phyloP scores from a whole-genome alignment of 2,888 invertebrate species.

The Epinotia nisella region DNA sequence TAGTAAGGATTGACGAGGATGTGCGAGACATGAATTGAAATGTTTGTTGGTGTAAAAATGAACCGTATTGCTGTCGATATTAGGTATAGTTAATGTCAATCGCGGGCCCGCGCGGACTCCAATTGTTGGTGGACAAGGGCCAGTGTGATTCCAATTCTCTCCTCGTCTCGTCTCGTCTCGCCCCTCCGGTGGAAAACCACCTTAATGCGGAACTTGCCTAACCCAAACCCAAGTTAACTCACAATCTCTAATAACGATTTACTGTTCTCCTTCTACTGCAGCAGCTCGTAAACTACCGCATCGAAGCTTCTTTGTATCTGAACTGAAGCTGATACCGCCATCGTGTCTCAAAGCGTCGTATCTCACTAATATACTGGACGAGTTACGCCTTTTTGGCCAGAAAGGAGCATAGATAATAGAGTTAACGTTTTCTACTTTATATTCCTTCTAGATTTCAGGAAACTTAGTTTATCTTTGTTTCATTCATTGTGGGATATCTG shows the following conservation, averaged over 20 bases:
- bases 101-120: too few species aligned
- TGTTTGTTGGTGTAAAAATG: too few species aligned
- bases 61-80: too few species aligned
- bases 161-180: too few species aligned
- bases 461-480: constrained; percentile 16
- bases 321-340: not conserved
- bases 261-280: not conserved
- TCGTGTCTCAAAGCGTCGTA: not conserved
- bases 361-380: not conserved
- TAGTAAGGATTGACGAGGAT: too few species aligned
- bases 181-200: too few species aligned
- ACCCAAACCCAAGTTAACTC: too few species aligned
- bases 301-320: constrained; percentile 9
- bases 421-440: constrained; percentile 20
- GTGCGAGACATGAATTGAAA: too few species aligned
- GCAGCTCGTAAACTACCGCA: constrained; percentile 16
- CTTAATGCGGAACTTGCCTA: too few species aligned
- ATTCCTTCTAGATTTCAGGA: constrained; percentile 18
- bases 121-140: too few species aligned
- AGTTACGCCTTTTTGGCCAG: not conserved
- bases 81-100: too few species aligned
- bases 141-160: too few species aligned
- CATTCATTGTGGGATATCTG: constrained; percentile 6
- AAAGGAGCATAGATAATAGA: not conserved
- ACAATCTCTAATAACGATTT: not conserved